These are phyloP conservation scores for Medauroidea extradentata DNA, from an alignment of 1,140 invertebrate genomes.

Conservation along the genomic window DNA sequence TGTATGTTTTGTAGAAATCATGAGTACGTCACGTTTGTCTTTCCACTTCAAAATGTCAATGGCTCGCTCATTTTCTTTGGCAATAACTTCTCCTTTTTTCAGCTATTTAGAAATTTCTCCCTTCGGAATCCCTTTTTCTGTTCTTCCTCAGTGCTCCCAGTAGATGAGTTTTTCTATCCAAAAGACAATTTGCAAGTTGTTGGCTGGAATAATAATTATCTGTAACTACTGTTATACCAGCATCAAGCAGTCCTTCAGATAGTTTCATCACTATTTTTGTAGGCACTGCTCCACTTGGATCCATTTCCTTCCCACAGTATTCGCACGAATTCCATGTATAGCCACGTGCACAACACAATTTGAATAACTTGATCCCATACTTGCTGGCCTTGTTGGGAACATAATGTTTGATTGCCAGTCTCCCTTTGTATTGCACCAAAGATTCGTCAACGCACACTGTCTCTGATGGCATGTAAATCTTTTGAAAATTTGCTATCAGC, in stretches of 20 bases:
- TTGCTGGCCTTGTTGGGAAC: constrained; percentile 38
- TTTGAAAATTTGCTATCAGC: constrained; percentile 30
- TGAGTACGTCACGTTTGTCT: constrained; percentile 25
- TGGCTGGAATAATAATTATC: constrained; percentile 26
- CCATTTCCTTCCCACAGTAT: constrained; percentile 33
- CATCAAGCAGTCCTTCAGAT: constrained; percentile 25
- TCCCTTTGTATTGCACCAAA: constrained; percentile 39
- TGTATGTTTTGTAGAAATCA: constrained; percentile 26
- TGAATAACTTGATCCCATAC: constrained; percentile 43
- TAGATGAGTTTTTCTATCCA: constrained; percentile 24
- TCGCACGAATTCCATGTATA: constrained; percentile 38
- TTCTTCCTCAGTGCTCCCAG: constrained; percentile 30
- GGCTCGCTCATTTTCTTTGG: constrained; percentile 7
- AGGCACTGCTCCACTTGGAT: constrained; percentile 10
- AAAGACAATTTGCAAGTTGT: constrained; percentile 28
- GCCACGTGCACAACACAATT: constrained; percentile 34
- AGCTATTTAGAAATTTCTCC: constrained; percentile 17
- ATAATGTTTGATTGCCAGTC: constrained; percentile 39
- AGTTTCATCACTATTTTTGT: constrained; percentile 23
- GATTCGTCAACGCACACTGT: constrained; percentile 40
- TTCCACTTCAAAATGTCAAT: constrained; percentile 29
- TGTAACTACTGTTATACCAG: constrained; percentile 22
- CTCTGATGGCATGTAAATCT: constrained; percentile 30
- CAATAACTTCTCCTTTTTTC: constrained; percentile 13
- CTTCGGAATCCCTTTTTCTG: constrained; percentile 26